Evolutionary conservation across 2,888 invertebrate genomes (phyloP).

Genomic region (Heliconius ismenius): DNA sequence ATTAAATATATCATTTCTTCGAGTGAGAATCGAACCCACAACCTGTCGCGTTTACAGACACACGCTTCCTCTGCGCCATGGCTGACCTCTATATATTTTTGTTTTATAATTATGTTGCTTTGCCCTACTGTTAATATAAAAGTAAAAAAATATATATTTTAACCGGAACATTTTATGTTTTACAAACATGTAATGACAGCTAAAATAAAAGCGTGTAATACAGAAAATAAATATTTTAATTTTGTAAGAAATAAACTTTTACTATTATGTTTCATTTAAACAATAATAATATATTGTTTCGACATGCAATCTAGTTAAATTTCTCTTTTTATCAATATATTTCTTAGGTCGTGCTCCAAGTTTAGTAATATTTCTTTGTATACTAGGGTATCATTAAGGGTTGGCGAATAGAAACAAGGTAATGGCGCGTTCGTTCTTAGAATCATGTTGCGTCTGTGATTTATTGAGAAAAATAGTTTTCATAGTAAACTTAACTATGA

Average conservation of each 20-base stretch:
- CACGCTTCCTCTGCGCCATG: no score
- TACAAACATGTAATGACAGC: background rate
- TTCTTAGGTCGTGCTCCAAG: background rate
- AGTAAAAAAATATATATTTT: background rate
- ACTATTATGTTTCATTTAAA: background rate
- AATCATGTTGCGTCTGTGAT: background rate
- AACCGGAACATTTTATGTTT: background rate
- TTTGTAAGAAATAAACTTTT: background rate
- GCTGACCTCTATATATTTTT: background rate
- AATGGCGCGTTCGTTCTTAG: slow-evolving; percentile 1
- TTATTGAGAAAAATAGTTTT: slow-evolving; percentile 1
- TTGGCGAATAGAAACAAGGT: slow-evolving; percentile 4
- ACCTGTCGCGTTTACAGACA: no score
- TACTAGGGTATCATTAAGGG: slow-evolving; percentile 23
- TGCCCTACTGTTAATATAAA: background rate
- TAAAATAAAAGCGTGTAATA: background rate
- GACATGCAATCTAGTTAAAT: background rate
- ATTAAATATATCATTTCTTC: no score
- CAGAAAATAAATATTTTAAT: no score
- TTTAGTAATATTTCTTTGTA: slow-evolving; percentile 31
- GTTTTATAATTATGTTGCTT: background rate
- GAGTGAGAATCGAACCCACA: no score
- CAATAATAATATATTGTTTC: background rate
- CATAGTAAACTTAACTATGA: no score
- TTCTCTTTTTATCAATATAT: background rate